Evolutionary conservation across 1,140 invertebrate species (phyloP).

Genomic region (Drosophila lacteicornis): DNA sequence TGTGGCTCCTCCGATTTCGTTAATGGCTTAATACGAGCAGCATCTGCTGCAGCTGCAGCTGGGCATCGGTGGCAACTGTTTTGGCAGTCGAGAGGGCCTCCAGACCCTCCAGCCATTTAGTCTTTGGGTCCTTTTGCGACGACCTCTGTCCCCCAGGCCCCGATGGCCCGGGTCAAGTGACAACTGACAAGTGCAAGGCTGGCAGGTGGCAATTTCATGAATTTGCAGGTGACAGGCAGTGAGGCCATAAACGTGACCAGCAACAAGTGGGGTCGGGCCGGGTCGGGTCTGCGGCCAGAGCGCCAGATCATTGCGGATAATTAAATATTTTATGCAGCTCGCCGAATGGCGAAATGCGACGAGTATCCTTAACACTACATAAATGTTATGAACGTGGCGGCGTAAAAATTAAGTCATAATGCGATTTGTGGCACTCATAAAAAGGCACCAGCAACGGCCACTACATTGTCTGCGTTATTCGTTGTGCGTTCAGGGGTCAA

Average conservation of each 20-base stretch:
- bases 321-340: constrained; percentile 60
- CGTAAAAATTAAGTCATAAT: constrained; percentile 79
- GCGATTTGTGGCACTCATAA: constrained; percentile 65
- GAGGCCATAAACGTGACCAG: constrained; percentile 11
- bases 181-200: constrained; percentile 37
- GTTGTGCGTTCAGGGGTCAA: constrained; percentile 24
- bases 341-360: constrained; percentile 38
- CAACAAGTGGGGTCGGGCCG: constrained; percentile 25
- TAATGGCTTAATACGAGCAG: constrained; percentile 27
- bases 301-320: constrained; percentile 47
- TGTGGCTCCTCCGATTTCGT: constrained; percentile 27
- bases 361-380: constrained; percentile 66
- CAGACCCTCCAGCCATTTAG: not conserved
- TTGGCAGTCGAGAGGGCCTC: constrained; percentile 1
- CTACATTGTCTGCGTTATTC: constrained; percentile 53
- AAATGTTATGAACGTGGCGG: constrained; percentile 71
- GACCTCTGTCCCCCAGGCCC: not conserved
- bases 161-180: constrained; percentile 15
- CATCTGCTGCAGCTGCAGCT: constrained; percentile 24
- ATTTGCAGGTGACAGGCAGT: constrained; percentile 26
- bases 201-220: constrained; percentile 30
- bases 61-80: constrained; percentile 16
- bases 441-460: constrained; percentile 20
- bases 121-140: not conserved
- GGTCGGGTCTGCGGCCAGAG: constrained; percentile 1